Conservation (phyloP, 2,113 vertebrate genomes). For the Cepphus grylle region DNA sequence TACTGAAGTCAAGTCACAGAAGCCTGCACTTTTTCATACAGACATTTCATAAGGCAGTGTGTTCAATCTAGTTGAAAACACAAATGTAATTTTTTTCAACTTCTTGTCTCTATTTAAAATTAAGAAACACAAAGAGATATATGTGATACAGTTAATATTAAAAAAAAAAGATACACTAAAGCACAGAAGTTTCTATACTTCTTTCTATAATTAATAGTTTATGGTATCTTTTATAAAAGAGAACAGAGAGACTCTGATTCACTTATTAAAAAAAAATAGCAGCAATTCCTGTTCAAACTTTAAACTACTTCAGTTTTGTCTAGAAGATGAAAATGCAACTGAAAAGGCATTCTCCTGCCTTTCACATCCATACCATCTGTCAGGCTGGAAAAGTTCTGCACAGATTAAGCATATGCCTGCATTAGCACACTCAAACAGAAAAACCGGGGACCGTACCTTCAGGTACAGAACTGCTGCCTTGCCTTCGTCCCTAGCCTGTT, state of each 20-base stretch:
- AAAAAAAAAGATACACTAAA: background rate
- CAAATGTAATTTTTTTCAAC: background rate
- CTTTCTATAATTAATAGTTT: background rate
- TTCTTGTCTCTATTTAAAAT: background rate
- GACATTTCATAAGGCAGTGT: background rate
- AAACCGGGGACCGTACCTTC: fast-evolving
- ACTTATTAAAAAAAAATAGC: background rate
- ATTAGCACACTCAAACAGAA: background rate
- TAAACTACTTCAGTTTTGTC: background rate
- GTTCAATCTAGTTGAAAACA: background rate
- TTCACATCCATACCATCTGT: background rate
- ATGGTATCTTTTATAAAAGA: background rate
- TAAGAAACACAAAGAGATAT: background rate
- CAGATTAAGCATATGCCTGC: background rate
- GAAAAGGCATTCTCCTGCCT: background rate
- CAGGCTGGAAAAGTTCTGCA: background rate
- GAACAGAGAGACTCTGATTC: background rate
- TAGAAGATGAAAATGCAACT: background rate
- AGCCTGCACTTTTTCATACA: background rate
- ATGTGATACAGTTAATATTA: background rate
- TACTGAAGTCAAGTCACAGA: background rate
- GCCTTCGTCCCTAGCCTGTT: background rate
- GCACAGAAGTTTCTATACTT: background rate
- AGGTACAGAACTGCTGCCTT: background rate
- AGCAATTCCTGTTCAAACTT: background rate